A percentile compares a stretch with the other conserved stretches of the same genome.
Evolutionary conservation across 2,888 invertebrate species (phyloP).

Genomic region (Ochropacha duplaris): DNA sequence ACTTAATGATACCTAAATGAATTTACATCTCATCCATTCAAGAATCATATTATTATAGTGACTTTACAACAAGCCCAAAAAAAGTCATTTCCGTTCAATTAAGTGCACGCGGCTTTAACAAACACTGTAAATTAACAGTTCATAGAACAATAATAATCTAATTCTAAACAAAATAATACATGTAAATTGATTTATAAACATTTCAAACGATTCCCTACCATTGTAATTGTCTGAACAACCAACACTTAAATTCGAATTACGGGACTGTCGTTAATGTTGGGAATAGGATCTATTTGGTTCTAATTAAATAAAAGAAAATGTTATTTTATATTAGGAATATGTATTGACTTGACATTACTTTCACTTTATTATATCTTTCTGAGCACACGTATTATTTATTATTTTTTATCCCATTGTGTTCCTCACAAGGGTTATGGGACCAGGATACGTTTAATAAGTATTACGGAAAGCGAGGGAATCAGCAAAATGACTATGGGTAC

Average conservation of each 20-base stretch:
- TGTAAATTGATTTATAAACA: constrained; percentile 33
- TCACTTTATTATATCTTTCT: too few species aligned
- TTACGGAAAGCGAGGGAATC: too few species aligned
- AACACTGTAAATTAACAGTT: constrained; percentile 2
- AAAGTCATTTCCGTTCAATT: background rate
- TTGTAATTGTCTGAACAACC: constrained; percentile 13
- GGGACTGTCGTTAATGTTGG: constrained; percentile 10
- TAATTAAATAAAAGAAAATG: too few species aligned
- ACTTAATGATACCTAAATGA: background rate
- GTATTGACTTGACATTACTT: too few species aligned
- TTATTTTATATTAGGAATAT: too few species aligned
- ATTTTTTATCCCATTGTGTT: too few species aligned
- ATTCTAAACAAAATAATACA: constrained; percentile 14
- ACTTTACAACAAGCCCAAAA: background rate
- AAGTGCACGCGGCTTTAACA: constrained; percentile 1
- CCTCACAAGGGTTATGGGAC: too few species aligned
- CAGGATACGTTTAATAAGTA: too few species aligned
- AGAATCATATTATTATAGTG: background rate
- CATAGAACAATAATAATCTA: constrained; percentile 13
- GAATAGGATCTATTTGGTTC: too few species aligned
- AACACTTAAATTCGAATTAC: constrained; percentile 27
- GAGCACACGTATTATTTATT: too few species aligned
- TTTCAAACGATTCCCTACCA: constrained; percentile 12
- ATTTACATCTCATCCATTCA: background rate
- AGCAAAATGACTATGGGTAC: too few species aligned